Evolutionary conservation across 2,113 vertebrate genomes (phyloP).

Genomic region (Trematocara marginatum): DNA sequence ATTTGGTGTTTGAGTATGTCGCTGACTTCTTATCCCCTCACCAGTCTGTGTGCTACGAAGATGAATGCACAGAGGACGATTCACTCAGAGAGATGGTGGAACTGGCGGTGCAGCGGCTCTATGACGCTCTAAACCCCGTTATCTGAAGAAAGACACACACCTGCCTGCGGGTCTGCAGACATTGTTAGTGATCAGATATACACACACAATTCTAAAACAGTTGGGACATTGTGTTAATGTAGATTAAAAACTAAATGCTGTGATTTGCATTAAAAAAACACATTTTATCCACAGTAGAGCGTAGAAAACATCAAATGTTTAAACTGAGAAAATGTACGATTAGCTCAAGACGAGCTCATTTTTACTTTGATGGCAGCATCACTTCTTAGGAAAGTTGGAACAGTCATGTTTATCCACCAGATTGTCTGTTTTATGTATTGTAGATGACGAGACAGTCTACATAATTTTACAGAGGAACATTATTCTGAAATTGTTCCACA

Average conservation of each 20-base stretch:
- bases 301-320: neutral
- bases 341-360: neutral
- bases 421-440: neutral
- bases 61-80: slow-evolving; percentile 79
- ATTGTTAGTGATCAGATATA: neutral
- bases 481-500: neutral
- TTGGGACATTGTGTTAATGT: neutral
- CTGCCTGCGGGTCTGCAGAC: neutral
- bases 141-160: slow-evolving; percentile 53
- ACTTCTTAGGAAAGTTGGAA: neutral
- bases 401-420: neutral
- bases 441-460: neutral
- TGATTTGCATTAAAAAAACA: neutral
- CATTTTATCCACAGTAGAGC: neutral
- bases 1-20: neutral
- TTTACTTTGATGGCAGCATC: neutral
- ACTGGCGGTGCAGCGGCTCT: slow-evolving; percentile 85
- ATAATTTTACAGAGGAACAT: neutral
- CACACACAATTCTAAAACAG: neutral
- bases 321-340: neutral
- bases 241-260: neutral
- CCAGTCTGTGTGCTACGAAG: slow-evolving; percentile 79
- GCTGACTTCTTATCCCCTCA: neutral
- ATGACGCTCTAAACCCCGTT: slow-evolving; percentile 83
- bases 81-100: slow-evolving; percentile 90